Evolutionary conservation across 2,113 vertebrate genomes (phyloP).

Genomic region (Anoplopoma fimbria): DNA sequence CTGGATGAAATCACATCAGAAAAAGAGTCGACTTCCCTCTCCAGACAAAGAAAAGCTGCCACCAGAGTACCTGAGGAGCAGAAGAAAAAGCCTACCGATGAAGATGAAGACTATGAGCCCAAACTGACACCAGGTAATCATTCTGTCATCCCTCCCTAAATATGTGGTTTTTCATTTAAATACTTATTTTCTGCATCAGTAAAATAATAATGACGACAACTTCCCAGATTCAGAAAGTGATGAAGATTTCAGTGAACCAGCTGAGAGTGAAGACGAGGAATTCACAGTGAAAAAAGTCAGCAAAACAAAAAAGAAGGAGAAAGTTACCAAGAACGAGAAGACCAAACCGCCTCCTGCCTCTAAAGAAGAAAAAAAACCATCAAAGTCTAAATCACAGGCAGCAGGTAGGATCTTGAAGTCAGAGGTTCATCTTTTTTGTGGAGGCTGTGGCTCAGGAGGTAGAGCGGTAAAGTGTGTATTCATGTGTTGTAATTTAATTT

Average conservation of each 20-base stretch:
- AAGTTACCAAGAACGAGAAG: slow-evolving; percentile 44
- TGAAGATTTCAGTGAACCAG: slow-evolving; percentile 80
- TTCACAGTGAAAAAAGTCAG: slow-evolving; percentile 78
- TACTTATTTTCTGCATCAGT: neutral
- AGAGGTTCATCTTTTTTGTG: neutral
- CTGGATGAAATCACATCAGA: slow-evolving; percentile 82
- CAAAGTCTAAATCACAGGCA: slow-evolving; percentile 60
- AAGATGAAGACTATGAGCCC: slow-evolving; percentile 79
- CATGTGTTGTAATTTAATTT: neutral
- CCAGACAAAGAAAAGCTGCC: slow-evolving; percentile 63
- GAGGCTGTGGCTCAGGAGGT: neutral
- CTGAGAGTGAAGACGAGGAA: slow-evolving; percentile 83
- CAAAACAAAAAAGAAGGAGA: slow-evolving; percentile 70
- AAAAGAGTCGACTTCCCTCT: neutral
- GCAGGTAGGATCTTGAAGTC: slow-evolving; percentile 55
- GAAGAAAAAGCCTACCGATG: slow-evolving; percentile 46
- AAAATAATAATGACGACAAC: neutral
- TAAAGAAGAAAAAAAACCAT: slow-evolving; percentile 79
- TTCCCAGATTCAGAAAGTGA: slow-evolving; percentile 81
- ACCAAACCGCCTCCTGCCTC: slow-evolving; percentile 19
- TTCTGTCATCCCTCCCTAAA: too few relatives aligned
- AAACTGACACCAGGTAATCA: slow-evolving; percentile 76
- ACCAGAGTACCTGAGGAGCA: slow-evolving; percentile 45
- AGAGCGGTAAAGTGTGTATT: neutral
- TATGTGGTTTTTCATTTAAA: neutral